Percentiles rank a stretch among this genome's conserved stretches.
Conservation (phyloP, 2,113 vertebrate genomes). For the Amblyopsis rosae region DNA sequence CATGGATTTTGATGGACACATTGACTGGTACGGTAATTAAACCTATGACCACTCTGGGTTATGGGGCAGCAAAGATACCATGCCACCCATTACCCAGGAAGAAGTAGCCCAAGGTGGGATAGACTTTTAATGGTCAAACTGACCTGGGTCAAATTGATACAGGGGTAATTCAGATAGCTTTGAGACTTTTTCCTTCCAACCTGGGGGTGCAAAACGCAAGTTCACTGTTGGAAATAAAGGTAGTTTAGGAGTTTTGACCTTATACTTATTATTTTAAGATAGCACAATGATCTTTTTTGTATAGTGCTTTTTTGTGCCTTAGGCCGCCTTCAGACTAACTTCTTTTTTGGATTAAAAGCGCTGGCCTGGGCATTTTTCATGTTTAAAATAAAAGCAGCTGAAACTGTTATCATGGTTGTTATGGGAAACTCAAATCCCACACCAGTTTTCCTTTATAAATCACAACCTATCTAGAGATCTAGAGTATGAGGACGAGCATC, state of each 20-base stretch:
- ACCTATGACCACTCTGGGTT: neutral
- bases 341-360: too few relatives aligned
- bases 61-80: neutral
- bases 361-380: too few relatives aligned
- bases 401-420: too few relatives aligned
- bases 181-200: neutral
- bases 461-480: too few relatives aligned
- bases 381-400: too few relatives aligned
- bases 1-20: neutral
- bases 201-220: neutral
- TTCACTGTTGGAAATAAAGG: conserved; percentile 31
- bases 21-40: neutral
- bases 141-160: conserved; percentile 11
- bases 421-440: too few relatives aligned
- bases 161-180: conserved; percentile 17
- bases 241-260: conserved; percentile 42
- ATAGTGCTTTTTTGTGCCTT: too few relatives aligned
- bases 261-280: conserved; percentile 28
- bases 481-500: too few relatives aligned
- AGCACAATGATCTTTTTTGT: neutral
- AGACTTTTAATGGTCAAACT: conserved; percentile 12
- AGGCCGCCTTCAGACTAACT: too few relatives aligned
- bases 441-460: too few relatives aligned
- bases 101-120: neutral
- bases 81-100: neutral